Evolutionary conservation across 2,888 invertebrate genomes (phyloP), one percentile per base, ranked within the genome.

Genomic region (Nematopogon swammerdamellus): DNA sequence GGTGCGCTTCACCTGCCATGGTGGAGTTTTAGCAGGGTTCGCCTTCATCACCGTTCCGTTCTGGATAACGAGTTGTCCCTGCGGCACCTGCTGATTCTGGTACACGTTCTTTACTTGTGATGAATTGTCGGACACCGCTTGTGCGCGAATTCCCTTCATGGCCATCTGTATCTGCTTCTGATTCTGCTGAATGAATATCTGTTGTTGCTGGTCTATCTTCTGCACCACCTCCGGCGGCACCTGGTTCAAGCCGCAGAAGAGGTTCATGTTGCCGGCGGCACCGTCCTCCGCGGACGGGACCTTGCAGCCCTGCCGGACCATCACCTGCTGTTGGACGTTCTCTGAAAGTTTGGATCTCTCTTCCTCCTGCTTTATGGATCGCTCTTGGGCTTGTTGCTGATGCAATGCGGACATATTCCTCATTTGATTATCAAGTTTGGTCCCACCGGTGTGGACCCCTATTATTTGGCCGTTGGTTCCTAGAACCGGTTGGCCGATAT

Each of bases 381-480:
- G 8, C 19, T 72, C 70, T 14, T 61, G 61, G 47, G 72, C 68
- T 36, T 65, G 67, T 3, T 64, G 54, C 16, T 63, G 53, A 4
- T 36, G 29, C 45, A 10, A 59, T 52, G 19, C 58, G 59, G 20
- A 64, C 55, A 8, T 59, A n/a, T n/a, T n/a, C 49, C 53, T 65
- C 36, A 8, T 67, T 59, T 72, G 74, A 48, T 62, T 62, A 55
- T 63, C 67, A 2, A 58, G 49, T 50, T 72, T 49, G 8, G n/a
- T 18, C 11, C 44, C 45, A 69, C 14, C 67, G 25, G 80, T 80
- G 59, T 84, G 83, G 8, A 84, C 74, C 36, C 82, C 83, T 50
- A 85, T 82, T 47, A 85, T 72, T 64, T 84, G 84, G 44, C 84
- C 84, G 55, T 83, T 83, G 1, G 82, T 81, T 10, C 82, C 82